Conservation (phyloP, 64 coral and sea anemone species). For the Stichodactyla helianthus region DNA sequence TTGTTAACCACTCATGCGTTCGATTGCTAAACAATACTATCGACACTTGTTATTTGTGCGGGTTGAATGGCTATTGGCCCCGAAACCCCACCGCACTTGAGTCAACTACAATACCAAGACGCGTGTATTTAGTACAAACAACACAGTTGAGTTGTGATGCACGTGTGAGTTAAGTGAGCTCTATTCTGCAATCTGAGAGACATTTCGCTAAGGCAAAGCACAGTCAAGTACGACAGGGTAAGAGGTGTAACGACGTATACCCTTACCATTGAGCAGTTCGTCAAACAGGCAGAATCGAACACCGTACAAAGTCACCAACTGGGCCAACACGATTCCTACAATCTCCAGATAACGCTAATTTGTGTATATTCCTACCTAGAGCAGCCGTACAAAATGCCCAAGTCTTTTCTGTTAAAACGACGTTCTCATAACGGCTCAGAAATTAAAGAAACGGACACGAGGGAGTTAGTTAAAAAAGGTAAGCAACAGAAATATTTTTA, state of each 20-base stretch:
- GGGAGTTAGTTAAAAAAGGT: background rate
- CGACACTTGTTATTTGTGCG: slow-evolving; percentile 50
- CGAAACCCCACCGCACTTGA: slow-evolving; percentile 20
- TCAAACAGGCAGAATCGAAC: background rate
- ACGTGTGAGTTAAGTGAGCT: slow-evolving; percentile 43
- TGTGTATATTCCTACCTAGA: background rate
- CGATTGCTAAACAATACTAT: slow-evolving; percentile 58
- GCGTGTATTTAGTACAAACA: slow-evolving; percentile 61
- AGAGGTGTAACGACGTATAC: background rate
- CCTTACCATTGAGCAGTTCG: background rate
- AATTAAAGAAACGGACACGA: background rate
- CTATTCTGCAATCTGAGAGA: slow-evolving; percentile 36
- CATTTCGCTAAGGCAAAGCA: slow-evolving; percentile 48
- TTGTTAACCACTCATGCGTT: slow-evolving; percentile 50
- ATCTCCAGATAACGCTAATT: background rate
- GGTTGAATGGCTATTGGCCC: slow-evolving; percentile 29
- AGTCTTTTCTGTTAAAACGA: slow-evolving; percentile 59
- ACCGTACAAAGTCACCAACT: background rate
- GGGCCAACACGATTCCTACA: background rate
- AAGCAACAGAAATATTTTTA: background rate
- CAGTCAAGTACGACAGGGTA: slow-evolving; percentile 35
- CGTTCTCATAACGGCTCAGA: background rate
- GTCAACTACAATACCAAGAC: slow-evolving; percentile 43
- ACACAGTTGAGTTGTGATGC: slow-evolving; percentile 25
- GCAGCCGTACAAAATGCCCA: slow-evolving; percentile 35